These are phyloP conservation scores for Acronicta aceris DNA, from an alignment of 2,888 invertebrate species.

Conservation along the genomic window DNA sequence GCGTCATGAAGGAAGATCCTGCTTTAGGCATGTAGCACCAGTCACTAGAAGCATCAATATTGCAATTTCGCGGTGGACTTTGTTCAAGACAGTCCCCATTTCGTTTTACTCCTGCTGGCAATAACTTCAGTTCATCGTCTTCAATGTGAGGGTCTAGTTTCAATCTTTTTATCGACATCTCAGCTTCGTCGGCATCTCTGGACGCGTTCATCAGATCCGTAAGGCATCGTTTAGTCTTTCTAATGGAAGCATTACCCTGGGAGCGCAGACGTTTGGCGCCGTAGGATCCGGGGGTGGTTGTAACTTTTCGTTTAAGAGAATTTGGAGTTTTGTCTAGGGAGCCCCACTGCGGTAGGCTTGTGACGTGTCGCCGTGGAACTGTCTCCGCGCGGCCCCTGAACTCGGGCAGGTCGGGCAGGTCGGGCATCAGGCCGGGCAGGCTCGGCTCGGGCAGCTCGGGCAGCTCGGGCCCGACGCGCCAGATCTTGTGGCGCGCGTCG, in stretches of 20 bases:
- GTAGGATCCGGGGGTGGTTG: constrained; percentile 62
- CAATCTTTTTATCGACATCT: constrained; percentile 64
- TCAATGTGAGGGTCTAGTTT: constrained; percentile 61
- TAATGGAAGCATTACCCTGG: constrained; percentile 43
- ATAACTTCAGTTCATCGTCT: constrained; percentile 53
- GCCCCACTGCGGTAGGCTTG: constrained; percentile 68
- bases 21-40: constrained; percentile 72
- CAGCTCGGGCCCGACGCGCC: constrained; percentile 91
- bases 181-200: constrained; percentile 64
- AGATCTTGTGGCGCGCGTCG: constrained; percentile 93
- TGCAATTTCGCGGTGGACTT: constrained; percentile 55
- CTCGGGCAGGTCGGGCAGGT: constrained; percentile 52
- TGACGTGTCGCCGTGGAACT: constrained; percentile 63
- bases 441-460: constrained; percentile 72
- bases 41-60: constrained; percentile 48
- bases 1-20: constrained; percentile 76
- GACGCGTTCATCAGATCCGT: constrained; percentile 76
- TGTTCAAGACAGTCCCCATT: constrained; percentile 66
- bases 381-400: constrained; percentile 76
- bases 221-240: constrained; percentile 81
- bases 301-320: constrained; percentile 77
- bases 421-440: too few species aligned
- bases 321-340: constrained; percentile 84
- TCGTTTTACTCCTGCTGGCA: constrained; percentile 71
- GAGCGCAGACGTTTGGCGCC: constrained; percentile 57